phyloP scores from a whole-genome alignment of 2,797 vertebrate species.

The Sylvilagus floridanus region DNA sequence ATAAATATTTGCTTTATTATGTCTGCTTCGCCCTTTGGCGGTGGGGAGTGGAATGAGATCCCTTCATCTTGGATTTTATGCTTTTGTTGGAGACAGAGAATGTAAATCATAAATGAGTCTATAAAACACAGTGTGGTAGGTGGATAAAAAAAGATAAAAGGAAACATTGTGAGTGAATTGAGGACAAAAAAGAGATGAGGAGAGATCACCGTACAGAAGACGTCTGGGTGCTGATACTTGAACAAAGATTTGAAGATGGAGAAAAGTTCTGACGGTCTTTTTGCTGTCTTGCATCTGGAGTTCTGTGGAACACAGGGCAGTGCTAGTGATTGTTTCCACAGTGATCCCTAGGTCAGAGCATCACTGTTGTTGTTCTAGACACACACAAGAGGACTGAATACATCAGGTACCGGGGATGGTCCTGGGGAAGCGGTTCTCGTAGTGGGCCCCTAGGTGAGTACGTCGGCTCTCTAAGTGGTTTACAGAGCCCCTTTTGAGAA shows the following conservation, averaged over 20 bases:
- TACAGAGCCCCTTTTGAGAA: neutral
- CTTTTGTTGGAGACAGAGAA: neutral
- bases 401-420: fast-evolving
- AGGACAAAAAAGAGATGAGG: neutral
- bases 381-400: neutral
- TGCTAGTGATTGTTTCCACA: neutral
- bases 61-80: constrained; percentile 5
- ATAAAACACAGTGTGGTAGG: neutral
- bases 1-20: constrained; percentile 8
- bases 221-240: neutral
- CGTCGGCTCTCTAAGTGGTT: neutral
- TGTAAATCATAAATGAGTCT: neutral
- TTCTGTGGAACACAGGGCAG: neutral
- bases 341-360: neutral
- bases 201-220: neutral
- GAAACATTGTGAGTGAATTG: neutral
- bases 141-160: neutral
- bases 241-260: neutral
- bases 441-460: neutral
- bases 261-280: neutral
- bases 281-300: neutral
- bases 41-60: constrained; percentile 10
- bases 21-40: neutral
- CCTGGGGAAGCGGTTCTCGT: neutral
- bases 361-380: neutral